A percentile compares a stretch with the other conserved stretches of the same genome.
phyloP scores from a whole-genome alignment of 1,140 invertebrate species.

The Cyclina sinensis region DNA sequence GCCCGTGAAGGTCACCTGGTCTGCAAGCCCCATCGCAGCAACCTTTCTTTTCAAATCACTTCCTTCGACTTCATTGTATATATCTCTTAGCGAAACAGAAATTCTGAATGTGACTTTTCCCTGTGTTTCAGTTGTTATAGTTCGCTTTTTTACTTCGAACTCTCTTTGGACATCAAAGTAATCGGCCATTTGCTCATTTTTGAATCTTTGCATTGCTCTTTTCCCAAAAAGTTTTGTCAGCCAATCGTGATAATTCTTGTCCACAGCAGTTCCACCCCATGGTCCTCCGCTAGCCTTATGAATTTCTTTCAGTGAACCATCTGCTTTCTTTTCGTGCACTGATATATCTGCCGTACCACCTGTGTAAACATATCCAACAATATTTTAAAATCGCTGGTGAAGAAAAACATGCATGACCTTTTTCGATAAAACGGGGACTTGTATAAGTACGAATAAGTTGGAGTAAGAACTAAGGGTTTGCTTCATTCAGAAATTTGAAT shows the following conservation, averaged over 20 bases:
- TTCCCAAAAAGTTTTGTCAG: background rate
- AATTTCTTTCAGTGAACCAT: constrained; percentile 12
- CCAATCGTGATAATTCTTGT: constrained; percentile 1
- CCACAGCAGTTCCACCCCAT: constrained; percentile 39
- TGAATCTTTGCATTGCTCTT: background rate
- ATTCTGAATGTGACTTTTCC: constrained; percentile 18
- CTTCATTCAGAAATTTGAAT: too few relatives aligned
- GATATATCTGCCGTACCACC: constrained; percentile 49
- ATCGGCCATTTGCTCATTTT: constrained; percentile 12
- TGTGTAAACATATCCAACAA: too few relatives aligned
- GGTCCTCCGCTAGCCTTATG: constrained; percentile 42
- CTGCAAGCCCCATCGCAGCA: too few relatives aligned
- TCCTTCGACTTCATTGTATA: too few relatives aligned
- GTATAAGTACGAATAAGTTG: too few relatives aligned
- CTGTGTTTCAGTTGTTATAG: background rate
- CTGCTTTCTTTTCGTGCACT: background rate
- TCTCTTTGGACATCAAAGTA: constrained; percentile 40
- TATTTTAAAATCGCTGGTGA: too few relatives aligned
- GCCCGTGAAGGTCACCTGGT: background rate
- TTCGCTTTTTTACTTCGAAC: constrained; percentile 42
- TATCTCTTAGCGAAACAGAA: background rate
- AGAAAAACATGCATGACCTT: background rate
- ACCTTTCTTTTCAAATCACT: too few relatives aligned
- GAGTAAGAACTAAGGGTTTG: too few relatives aligned
- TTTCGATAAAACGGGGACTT: too few relatives aligned